A percentile compares a stretch with the other conserved stretches of the same genome.
Evolutionary conservation across 2,888 invertebrate species (phyloP).

Genomic region (Coenonympha arcania): DNA sequence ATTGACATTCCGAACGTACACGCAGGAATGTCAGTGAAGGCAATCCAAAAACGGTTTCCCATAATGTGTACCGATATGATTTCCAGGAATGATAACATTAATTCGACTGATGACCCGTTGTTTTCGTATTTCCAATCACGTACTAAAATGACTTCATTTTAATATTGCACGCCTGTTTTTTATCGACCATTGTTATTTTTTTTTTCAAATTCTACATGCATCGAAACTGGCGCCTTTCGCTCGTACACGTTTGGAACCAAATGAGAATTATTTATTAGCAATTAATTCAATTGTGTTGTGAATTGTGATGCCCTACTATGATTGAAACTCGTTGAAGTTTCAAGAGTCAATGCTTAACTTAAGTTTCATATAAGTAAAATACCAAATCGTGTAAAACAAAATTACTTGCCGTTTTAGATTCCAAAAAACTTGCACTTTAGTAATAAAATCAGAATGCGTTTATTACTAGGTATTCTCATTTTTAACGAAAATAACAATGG

Average conservation of each 20-base stretch:
- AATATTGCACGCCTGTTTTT: slow-evolving; percentile 59
- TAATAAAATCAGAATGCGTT: too few relatives aligned
- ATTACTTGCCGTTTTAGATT: too few relatives aligned
- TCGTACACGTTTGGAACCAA: neutral
- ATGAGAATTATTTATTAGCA: neutral
- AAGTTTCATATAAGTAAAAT: too few relatives aligned
- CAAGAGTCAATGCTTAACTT: too few relatives aligned
- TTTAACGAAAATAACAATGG: too few relatives aligned
- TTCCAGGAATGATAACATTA: neutral
- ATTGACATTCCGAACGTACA: neutral
- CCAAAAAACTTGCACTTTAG: too few relatives aligned
- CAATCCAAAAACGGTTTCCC: neutral
- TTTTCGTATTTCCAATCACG: slow-evolving; percentile 49
- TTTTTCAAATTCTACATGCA: slow-evolving; percentile 47
- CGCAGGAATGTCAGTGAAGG: neutral
- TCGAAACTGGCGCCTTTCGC: slow-evolving; percentile 24
- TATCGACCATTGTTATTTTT: slow-evolving; percentile 56
- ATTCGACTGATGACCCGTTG: neutral
- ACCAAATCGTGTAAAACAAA: too few relatives aligned
- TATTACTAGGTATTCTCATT: too few relatives aligned
- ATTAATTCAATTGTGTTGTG: neutral
- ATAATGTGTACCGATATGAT: neutral
- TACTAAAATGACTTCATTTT: slow-evolving; percentile 64
- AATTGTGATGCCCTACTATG: too few relatives aligned
- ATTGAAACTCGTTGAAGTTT: too few relatives aligned